Evolutionary conservation across 2,113 vertebrate genomes (phyloP), one percentile per base, ranked within the genome.

Genomic region (Bos indicus): DNA sequence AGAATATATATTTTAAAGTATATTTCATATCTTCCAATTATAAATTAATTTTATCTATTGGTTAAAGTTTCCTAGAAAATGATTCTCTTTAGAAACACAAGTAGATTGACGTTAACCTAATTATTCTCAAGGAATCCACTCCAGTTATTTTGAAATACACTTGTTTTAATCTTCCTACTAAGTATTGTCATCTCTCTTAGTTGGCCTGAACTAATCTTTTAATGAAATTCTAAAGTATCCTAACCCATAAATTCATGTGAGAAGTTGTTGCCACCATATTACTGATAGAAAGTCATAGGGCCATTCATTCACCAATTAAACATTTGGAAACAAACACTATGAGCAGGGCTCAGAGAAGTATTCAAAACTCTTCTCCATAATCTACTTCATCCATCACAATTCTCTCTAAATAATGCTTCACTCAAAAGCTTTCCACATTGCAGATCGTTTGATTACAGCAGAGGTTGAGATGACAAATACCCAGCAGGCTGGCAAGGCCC

Each of bases 1-100:
- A 67, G 3, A 85, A 89, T 33, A 86, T 11, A 62, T 30, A 2
- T 14, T 40, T 90, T 97, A 16, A 77, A 64, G 16, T 64, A 71
- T 74, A 83, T 67, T 93, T 90, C 92, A 59, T 86, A 89, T 54
- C 19, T 52, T 5, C 8, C n/a, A 67, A 60, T 60, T 77, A 83
- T 28, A 25, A 92, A 88, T 84, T 94, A 87, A 92, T 94, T 94
- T 62, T 71, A 92, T n/a, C 60, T 84, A 36, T 81, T 93, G 36
- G 23, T 74, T 95, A 67, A 97, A 90, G 6, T 83, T 81, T 74
- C 26, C 46, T 62, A 43, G 16, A 83, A 59, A 57, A 14, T 40
- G 12, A 43, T 90, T 57, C 26, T 74, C 54, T 91, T 93, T 85
- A 40, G 11, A 95, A 94, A 56, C 13, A 90, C 40, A 56, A 6